Conservation (phyloP, 1,140 invertebrate species). For the Phthorimaea operculella region DNA sequence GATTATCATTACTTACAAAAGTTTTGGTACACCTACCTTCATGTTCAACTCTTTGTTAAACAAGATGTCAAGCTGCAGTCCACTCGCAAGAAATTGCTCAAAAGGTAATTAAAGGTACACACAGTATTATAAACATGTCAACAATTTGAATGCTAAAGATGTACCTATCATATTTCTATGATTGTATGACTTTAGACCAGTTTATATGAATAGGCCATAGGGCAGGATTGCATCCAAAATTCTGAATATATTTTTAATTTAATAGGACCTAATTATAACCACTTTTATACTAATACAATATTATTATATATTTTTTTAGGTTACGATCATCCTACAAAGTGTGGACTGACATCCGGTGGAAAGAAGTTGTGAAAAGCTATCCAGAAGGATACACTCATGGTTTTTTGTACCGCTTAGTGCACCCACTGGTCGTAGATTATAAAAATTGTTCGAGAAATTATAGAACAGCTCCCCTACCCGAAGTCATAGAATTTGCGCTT, state of each 20-base stretch:
- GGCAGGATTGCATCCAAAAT: too few species aligned
- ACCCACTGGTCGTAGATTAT: constrained; percentile 12
- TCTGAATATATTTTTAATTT: too few species aligned
- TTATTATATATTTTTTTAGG: constrained; percentile 24
- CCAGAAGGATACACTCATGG: constrained; percentile 36
- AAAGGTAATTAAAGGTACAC: constrained; percentile 35
- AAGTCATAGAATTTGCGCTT: constrained; percentile 27
- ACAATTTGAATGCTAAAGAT: too few species aligned
- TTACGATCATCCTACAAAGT: constrained; percentile 33
- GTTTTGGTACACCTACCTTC: constrained; percentile 39
- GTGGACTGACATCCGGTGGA: constrained; percentile 51
- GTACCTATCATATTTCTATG: too few species aligned
- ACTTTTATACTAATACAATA: too few species aligned
- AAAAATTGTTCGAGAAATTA: constrained; percentile 14
- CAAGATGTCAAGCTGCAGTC: constrained; percentile 33
- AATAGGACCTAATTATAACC: too few species aligned
- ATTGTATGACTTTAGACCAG: too few species aligned
- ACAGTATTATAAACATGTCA: too few species aligned
- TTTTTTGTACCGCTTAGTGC: constrained; percentile 32
- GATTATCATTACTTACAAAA: constrained; percentile 29
- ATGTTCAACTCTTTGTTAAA: constrained; percentile 47
- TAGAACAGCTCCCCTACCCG: constrained; percentile 25
- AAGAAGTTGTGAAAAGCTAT: constrained; percentile 36
- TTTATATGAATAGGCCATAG: too few species aligned
- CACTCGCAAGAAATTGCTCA: constrained; percentile 31